These are phyloP conservation scores for Coregonus clupeaformis DNA, from an alignment of 2,113 vertebrate genomes.

Conservation along the genomic window DNA sequence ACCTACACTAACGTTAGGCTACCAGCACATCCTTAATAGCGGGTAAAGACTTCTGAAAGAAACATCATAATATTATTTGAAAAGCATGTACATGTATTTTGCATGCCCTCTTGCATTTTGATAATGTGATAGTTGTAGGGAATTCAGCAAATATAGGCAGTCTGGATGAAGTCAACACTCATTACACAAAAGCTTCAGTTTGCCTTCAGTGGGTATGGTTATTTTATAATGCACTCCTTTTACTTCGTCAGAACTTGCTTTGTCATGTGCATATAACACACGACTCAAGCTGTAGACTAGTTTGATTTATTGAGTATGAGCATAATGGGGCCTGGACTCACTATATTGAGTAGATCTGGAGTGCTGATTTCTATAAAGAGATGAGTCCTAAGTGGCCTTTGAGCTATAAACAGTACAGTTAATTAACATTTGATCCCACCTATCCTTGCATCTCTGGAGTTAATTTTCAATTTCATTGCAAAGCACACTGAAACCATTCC, in stretches of 20 bases:
- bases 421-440: slow-evolving; percentile 69
- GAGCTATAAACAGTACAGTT: slow-evolving; percentile 67
- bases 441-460: slow-evolving; percentile 52
- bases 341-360: slow-evolving; percentile 47
- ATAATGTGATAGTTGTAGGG: too few species aligned
- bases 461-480: slow-evolving; percentile 56
- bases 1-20: not conserved
- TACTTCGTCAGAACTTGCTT: slow-evolving; percentile 6
- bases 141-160: not conserved
- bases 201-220: not conserved
- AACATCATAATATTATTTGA: not conserved
- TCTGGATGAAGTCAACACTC: too few species aligned
- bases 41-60: not conserved
- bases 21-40: not conserved
- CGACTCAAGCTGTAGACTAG: slow-evolving; percentile 24
- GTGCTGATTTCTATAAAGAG: slow-evolving; percentile 53
- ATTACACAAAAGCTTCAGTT: not conserved
- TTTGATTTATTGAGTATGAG: slow-evolving; percentile 60
- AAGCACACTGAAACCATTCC: slow-evolving; percentile 28
- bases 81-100: not conserved
- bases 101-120: too few species aligned
- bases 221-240: not conserved
- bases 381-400: slow-evolving; percentile 64
- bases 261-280: slow-evolving; percentile 25
- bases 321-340: slow-evolving; percentile 52